These are phyloP conservation scores for Prorops nasuta DNA, from an alignment of 1,140 invertebrate genomes.

Conservation along the genomic window DNA sequence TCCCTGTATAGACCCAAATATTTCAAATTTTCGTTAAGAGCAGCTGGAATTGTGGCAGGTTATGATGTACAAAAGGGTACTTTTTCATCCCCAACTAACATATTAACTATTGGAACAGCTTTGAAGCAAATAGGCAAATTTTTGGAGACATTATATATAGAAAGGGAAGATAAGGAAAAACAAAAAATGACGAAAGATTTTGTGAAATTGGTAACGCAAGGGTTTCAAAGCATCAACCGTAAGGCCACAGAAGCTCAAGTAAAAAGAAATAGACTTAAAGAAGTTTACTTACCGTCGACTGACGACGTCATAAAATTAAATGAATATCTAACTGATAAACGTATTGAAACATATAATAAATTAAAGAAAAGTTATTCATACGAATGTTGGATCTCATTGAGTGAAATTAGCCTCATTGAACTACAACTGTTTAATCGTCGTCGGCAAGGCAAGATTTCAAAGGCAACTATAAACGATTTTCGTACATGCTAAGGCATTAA, in stretches of 20 bases:
- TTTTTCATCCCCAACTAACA: neutral
- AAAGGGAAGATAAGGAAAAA: neutral
- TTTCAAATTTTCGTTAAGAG: neutral
- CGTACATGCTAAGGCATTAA: slow-evolving; percentile 8
- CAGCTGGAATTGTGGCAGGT: neutral
- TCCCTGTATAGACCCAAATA: neutral
- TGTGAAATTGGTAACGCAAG: slow-evolving; percentile 11
- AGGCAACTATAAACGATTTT: slow-evolving; percentile 15
- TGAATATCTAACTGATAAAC: neutral
- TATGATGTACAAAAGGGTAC: neutral
- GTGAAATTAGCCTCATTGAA: neutral
- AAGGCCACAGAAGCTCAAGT: slow-evolving; percentile 11
- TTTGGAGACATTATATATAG: neutral
- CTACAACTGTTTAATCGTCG: slow-evolving; percentile 20
- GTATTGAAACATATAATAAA: neutral
- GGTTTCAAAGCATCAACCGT: slow-evolving; percentile 8
- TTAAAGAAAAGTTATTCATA: slow-evolving; percentile 4
- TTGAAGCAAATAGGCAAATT: neutral
- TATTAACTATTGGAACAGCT: neutral
- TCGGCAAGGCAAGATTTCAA: slow-evolving; percentile 17
- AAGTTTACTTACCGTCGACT: slow-evolving; percentile 4
- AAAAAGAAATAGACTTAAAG: slow-evolving; percentile 1
- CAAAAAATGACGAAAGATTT: slow-evolving; percentile 10
- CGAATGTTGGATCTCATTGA: slow-evolving; percentile 7
- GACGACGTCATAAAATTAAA: slow-evolving; percentile 10